A percentile compares a stretch with the other conserved stretches of the same genome.
phyloP scores from a whole-genome alignment of 2,888 invertebrate genomes.

The Cistogaster globosa region DNA sequence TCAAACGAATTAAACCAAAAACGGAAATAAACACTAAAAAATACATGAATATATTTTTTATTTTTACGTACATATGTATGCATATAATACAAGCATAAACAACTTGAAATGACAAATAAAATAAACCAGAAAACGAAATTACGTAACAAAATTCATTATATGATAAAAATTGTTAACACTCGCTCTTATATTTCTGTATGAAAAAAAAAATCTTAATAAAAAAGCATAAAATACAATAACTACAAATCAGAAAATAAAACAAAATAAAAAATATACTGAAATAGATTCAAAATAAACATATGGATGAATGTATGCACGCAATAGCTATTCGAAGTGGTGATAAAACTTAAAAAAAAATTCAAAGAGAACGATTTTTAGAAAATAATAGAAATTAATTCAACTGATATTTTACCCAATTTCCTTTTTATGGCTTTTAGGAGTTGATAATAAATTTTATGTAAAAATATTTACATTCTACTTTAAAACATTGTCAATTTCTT shows the following conservation, averaged over 20 bases:
- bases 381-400: constrained; percentile 14
- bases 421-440: constrained; percentile 55
- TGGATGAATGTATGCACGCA: not conserved
- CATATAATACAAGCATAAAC: not conserved
- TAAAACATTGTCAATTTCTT: constrained; percentile 23
- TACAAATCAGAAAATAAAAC: not conserved
- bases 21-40: constrained; percentile 4
- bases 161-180: constrained; percentile 24
- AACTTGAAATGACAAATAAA: constrained; percentile 13
- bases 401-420: constrained; percentile 58
- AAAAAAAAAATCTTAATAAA: not conserved
- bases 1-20: constrained; percentile 12
- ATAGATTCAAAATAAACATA: not conserved
- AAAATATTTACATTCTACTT: constrained; percentile 58
- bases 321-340: constrained; percentile 10
- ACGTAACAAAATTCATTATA: constrained; percentile 23
- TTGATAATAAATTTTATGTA: constrained; percentile 56
- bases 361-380: constrained; percentile 39
- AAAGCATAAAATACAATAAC: not conserved
- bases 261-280: constrained; percentile 9
- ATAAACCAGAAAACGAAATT: constrained; percentile 4
- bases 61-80: too few relatives aligned
- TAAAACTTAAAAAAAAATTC: not conserved
- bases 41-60: not conserved
- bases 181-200: not conserved